Conservation (phyloP, 37 sponge, comb jelly and placozoan genomes). For the Eunapius fragilis region DNA sequence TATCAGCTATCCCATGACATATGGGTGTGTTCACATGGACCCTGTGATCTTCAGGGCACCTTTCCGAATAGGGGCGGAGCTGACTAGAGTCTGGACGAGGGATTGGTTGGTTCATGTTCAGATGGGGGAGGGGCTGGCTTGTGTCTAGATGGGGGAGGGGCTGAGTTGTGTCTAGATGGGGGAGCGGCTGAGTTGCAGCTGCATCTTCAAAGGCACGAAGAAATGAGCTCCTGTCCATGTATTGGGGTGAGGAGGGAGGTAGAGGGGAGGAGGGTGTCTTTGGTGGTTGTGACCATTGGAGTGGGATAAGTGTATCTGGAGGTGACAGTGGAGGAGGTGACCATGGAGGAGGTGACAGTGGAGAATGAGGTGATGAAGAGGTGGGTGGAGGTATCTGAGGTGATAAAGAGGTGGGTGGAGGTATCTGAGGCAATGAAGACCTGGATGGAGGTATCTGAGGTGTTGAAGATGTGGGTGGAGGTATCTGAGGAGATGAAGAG, state of each 20-base stretch:
- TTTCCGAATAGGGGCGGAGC: not conserved
- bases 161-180: not conserved
- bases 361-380: not conserved
- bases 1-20: slow-evolving; percentile 6
- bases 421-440: not conserved
- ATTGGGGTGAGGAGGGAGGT: not conserved
- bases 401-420: not conserved
- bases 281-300: not conserved
- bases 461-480: not conserved
- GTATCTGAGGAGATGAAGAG: not conserved
- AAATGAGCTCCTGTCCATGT: not conserved
- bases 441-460: not conserved
- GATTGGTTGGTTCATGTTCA: not conserved
- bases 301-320: not conserved
- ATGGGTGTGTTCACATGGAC: not conserved
- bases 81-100: not conserved
- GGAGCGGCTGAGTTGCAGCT: not conserved
- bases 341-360: not conserved
- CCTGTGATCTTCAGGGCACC: not conserved
- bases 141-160: not conserved
- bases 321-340: slow-evolving; percentile 17
- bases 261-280: not conserved
- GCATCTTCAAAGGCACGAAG: not conserved
- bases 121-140: not conserved
- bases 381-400: not conserved